These are phyloP conservation scores for Amblyjoppa proteus DNA, from an alignment of 2,888 invertebrate genomes.

Conservation along the genomic window DNA sequence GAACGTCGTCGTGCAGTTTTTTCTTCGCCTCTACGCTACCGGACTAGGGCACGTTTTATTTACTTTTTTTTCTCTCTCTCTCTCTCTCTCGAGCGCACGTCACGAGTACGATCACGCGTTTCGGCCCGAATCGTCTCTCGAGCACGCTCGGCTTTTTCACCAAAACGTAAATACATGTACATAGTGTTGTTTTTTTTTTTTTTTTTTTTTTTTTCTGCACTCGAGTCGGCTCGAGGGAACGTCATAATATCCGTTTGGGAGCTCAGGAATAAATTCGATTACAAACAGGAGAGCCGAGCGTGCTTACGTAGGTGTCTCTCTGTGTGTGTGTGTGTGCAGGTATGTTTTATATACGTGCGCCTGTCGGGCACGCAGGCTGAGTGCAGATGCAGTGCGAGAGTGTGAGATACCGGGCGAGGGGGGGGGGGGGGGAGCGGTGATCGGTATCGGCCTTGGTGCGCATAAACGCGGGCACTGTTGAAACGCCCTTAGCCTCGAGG, in stretches of 20 bases:
- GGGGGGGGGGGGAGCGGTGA: not conserved
- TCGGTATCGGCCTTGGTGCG: conserved; percentile 28
- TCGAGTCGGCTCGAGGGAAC: not conserved
- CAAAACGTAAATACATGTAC: not conserved
- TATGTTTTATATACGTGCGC: not conserved
- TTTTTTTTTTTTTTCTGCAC: not conserved
- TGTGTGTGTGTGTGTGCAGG: not conserved
- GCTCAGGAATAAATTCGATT: conserved; percentile 59
- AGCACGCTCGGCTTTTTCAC: not conserved
- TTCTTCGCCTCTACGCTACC: not conserved
- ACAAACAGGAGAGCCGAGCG: conserved; percentile 43
- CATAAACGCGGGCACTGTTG: conserved; percentile 28
- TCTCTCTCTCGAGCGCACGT: not conserved
- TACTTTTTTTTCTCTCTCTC: not conserved
- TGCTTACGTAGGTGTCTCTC: conserved; percentile 1
- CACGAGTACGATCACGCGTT: not conserved
- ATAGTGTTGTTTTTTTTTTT: not conserved
- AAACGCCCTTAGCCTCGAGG: conserved; percentile 16
- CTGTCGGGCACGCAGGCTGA: conserved; percentile 8
- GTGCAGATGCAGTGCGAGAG: conserved; percentile 39
- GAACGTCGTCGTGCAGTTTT: conserved; percentile 3
- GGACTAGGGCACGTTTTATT: no score
- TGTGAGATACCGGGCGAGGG: conserved; percentile 26
- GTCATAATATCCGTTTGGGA: conserved; percentile 52
- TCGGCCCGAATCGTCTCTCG: not conserved